phyloP scores from a whole-genome alignment of 2,113 vertebrate species.

The Galemys pyrenaicus region DNA sequence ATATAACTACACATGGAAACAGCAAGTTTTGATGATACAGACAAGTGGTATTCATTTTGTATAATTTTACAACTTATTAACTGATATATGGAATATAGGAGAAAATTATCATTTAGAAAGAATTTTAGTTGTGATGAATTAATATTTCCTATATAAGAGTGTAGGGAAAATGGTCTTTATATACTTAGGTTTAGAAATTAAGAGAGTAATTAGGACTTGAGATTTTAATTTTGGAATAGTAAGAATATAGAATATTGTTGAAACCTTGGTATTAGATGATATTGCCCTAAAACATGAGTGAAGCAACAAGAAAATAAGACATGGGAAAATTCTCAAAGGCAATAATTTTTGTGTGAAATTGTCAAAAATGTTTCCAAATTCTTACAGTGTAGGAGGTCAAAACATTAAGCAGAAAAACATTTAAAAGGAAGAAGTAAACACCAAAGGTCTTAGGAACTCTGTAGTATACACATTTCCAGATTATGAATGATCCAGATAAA shows the following conservation, averaged over 20 bases:
- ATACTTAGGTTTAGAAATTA: not conserved
- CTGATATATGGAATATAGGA: not conserved
- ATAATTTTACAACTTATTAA: not conserved
- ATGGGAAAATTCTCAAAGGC: not conserved
- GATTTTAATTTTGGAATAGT: constrained; percentile 15
- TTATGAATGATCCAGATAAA: not conserved
- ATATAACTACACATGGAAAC: not conserved
- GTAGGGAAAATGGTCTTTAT: not conserved
- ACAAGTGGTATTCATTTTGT: not conserved
- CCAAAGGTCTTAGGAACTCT: not conserved
- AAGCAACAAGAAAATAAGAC: not conserved
- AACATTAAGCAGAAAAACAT: not conserved
- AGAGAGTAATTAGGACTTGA: not conserved
- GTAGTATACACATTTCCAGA: not conserved
- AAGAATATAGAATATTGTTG: not conserved
- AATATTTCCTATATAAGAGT: not conserved
- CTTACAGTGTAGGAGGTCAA: not conserved
- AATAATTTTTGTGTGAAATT: not conserved
- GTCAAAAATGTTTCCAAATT: not conserved
- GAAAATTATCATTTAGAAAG: not conserved
- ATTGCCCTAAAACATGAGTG: not conserved
- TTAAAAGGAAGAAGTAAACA: not conserved
- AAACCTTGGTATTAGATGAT: not conserved
- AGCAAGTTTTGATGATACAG: not conserved
- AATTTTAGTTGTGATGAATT: not conserved